Conservation (phyloP, 2,113 vertebrate genomes). For the Channa argus region DNA sequence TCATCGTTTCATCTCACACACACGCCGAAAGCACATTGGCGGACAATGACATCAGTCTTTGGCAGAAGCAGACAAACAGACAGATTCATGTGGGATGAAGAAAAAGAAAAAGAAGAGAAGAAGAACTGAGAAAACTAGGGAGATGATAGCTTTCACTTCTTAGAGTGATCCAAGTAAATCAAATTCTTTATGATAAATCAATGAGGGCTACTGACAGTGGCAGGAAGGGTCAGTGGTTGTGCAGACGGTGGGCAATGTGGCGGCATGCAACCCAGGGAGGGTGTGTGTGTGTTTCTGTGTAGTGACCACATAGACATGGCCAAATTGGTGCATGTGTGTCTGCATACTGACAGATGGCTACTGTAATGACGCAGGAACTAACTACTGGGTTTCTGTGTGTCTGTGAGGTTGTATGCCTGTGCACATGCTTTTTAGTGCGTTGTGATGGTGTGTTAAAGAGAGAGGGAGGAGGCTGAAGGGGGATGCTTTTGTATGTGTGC, state of each 20-base stretch:
- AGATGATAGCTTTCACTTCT: slow-evolving; percentile 43
- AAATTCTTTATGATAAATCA: slow-evolving; percentile 36
- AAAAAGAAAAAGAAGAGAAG: slow-evolving; percentile 26
- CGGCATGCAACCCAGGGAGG: not conserved
- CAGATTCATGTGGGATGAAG: slow-evolving; percentile 59
- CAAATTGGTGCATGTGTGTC: slow-evolving; percentile 63
- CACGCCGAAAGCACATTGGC: slow-evolving; percentile 45
- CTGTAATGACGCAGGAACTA: slow-evolving; percentile 77
- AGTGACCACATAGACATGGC: slow-evolving; percentile 45
- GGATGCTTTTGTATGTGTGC: not conserved
- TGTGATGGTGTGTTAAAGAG: slow-evolving; percentile 31
- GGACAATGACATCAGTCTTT: slow-evolving; percentile 79
- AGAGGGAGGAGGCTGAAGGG: not conserved
- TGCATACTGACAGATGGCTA: slow-evolving; percentile 78
- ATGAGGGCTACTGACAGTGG: not conserved
- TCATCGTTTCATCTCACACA: slow-evolving; percentile 76
- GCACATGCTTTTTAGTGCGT: slow-evolving; percentile 45
- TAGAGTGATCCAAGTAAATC: slow-evolving; percentile 33
- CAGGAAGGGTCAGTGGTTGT: slow-evolving; percentile 37
- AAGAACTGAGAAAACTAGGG: slow-evolving; percentile 21
- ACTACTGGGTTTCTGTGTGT: slow-evolving; percentile 72
- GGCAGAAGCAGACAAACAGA: slow-evolving; percentile 53
- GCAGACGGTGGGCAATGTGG: slow-evolving; percentile 15
- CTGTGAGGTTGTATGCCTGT: slow-evolving; percentile 54
- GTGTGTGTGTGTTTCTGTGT: slow-evolving; percentile 7